Base-by-base conservation (phyloP, 2,888 invertebrate species). In the Microctonus brassicae region DNA sequence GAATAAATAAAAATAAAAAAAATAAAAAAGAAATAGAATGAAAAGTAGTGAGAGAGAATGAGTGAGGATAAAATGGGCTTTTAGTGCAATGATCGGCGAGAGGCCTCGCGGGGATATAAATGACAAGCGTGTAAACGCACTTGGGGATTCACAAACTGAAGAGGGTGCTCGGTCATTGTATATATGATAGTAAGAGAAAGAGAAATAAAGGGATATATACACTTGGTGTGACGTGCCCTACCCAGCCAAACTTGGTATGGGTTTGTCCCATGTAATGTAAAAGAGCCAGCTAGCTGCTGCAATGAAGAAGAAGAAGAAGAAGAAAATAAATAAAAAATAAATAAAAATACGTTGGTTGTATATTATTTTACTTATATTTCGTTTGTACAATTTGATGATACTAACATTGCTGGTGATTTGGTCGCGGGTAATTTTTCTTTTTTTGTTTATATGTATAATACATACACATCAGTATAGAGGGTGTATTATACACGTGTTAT, bases 61-160 rank as follows among this genome's bases (percentile, higher is more conserved):
- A 33, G 39, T 22, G 53, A 66, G 55, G 24, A 47, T 62, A 72
- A 72, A 72, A 72, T 67, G 34, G 67, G 72, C 72, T 72, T 72
- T 72, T 68, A 67, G 67, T 63, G 67, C 62, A 57, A 63, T 63
- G 63, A 67, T 67, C 57, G 67, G 72, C 62, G 67, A 71, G 66
- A 71, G 71, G 57, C 55, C 72, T 68, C 67, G 63, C 63, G 72
- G 63, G 72, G 67, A 62, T 72, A 67, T 72, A 72, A 67, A 68
- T 52, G 67, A 72, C 72, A 69, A 72, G 72, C 69, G 63, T 69
- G 69, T 72, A 62, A 69, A 69, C 64, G 69, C 68, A 63, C 36
- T 60, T 62, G 61, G 62, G 60, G 47, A 39, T 66, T 63, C 67
- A 63, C 42, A 53, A 58, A 33, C 34, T 47, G 39, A 70, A 64